Conservation (phyloP, 1,140 invertebrate genomes). For the Heliconius nattereri region DNA sequence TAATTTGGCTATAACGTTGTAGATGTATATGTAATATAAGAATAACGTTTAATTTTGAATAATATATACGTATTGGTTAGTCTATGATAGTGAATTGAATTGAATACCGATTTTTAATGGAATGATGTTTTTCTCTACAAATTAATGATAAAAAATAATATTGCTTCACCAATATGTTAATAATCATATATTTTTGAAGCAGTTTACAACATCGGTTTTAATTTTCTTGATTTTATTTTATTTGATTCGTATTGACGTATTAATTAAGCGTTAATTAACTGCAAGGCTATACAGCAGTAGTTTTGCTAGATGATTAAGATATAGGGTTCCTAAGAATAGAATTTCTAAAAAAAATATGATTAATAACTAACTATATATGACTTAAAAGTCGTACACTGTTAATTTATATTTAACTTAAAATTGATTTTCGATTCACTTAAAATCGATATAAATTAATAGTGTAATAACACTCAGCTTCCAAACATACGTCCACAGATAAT, state of each 20-base stretch:
- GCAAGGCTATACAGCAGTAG: slow-evolving; percentile 37
- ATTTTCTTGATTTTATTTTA: slow-evolving; percentile 6
- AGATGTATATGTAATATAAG: slow-evolving; percentile 10
- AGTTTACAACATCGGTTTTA: slow-evolving; percentile 6
- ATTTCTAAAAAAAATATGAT: neutral
- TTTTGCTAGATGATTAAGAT: slow-evolving; percentile 37
- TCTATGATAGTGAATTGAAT: slow-evolving; percentile 9
- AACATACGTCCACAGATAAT: slow-evolving; percentile 47
- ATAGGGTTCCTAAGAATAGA: slow-evolving; percentile 40
- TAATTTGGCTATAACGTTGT: slow-evolving; percentile 22
- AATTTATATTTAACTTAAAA: neutral
- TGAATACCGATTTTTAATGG: neutral
- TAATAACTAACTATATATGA: neutral
- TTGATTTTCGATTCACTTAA: neutral
- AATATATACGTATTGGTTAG: slow-evolving; percentile 21
- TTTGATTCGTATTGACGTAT: neutral
- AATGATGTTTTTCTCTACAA: neutral
- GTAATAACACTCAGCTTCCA: slow-evolving; percentile 37
- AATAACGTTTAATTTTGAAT: slow-evolving; percentile 12
- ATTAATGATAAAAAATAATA: neutral
- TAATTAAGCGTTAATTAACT: slow-evolving; percentile 12
- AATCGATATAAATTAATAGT: slow-evolving; percentile 5
- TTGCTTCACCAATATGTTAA: slow-evolving; percentile 28
- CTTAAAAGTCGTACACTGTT: slow-evolving; percentile 1
- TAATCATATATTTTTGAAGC: slow-evolving; percentile 32